These are phyloP conservation scores for Tragelaphus scriptus DNA, from an alignment of 2,113 vertebrate species.

Conservation along the genomic window DNA sequence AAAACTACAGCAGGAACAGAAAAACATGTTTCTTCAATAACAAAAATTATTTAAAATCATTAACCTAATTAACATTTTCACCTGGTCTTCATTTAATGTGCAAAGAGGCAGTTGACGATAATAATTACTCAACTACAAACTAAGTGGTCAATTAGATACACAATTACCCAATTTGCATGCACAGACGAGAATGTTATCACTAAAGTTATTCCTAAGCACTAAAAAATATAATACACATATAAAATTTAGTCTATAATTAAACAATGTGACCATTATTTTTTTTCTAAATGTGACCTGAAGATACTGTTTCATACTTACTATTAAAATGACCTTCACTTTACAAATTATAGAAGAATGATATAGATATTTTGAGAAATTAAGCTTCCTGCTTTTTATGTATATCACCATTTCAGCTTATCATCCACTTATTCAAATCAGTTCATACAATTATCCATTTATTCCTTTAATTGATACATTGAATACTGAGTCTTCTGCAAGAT, in stretches of 20 bases:
- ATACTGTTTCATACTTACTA: not conserved
- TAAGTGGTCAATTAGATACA: constrained; percentile 69
- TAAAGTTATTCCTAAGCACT: constrained; percentile 31
- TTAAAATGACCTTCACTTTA: not conserved
- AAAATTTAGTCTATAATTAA: not conserved
- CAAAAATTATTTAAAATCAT: constrained; percentile 68
- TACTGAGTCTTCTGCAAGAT: not conserved
- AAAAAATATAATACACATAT: not conserved
- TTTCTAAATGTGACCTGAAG: not conserved
- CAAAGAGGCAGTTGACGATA: constrained; percentile 53
- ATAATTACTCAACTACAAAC: constrained; percentile 69
- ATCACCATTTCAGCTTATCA: not conserved
- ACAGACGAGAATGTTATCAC: constrained; percentile 50
- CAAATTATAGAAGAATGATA: not conserved
- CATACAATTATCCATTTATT: not conserved
- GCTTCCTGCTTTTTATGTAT: not conserved
- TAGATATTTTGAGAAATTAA: not conserved
- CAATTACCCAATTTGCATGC: constrained; percentile 63
- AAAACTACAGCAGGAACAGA: constrained; percentile 38
- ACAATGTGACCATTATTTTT: not conserved
- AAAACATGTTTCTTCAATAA: constrained; percentile 64
- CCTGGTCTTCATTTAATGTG: constrained; percentile 67
- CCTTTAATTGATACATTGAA: not conserved
- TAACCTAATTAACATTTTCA: constrained; percentile 75
- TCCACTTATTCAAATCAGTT: not conserved